Base-by-base conservation (phyloP, 2,113 vertebrate species). In the Apus apus region DNA sequence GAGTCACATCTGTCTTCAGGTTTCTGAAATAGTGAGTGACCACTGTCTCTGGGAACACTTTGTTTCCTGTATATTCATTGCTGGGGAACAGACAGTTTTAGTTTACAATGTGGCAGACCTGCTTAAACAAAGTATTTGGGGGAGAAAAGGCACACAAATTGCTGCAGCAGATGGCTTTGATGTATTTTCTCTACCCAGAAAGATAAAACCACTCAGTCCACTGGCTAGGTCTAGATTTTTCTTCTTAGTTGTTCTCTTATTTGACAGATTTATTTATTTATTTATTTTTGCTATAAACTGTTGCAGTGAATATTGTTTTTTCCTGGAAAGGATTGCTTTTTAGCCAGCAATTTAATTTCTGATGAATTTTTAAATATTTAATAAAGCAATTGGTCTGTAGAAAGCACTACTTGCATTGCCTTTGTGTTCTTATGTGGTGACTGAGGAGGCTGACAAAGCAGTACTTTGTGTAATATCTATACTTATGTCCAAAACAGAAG, bases 341-440 rank as follows among this genome's bases (percentile, higher is more conserved):
- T 46, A 79, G 40, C 6, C 51, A 93, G 36, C n/a, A 91, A 26
- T 67, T 26, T 66, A 1, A 21, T 80, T 95, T 90, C 65, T 84
- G 68, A 90, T 95, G n/a, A 79, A 34, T 6, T 86, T 90, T 88
- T 84, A 87, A 90, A 80, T 93, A 93, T 95, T 96, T 90, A 65
- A 80, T 94, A 67, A 64, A 77, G 32, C 75, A 74, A 22, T 60
- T 68, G 64, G 16, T 88, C 38, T 86, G 56, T 57, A 57, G 76
- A 90, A 93, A 87, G 67, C 50, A 66, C 43, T 83, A 6, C 67
- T 83, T 90, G 18, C 21, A 56, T 83, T 93, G 71, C 64, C 72
- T 83, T 93, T 90, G 48, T 90, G 51, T 74, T 93, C 54, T 77
- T 91, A 65, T 22, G 17, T 32, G 87, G 60, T 78, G 60, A 62